These are phyloP conservation scores for Nerophis ophidion DNA, from an alignment of 2,113 vertebrate genomes.

Conservation along the genomic window DNA sequence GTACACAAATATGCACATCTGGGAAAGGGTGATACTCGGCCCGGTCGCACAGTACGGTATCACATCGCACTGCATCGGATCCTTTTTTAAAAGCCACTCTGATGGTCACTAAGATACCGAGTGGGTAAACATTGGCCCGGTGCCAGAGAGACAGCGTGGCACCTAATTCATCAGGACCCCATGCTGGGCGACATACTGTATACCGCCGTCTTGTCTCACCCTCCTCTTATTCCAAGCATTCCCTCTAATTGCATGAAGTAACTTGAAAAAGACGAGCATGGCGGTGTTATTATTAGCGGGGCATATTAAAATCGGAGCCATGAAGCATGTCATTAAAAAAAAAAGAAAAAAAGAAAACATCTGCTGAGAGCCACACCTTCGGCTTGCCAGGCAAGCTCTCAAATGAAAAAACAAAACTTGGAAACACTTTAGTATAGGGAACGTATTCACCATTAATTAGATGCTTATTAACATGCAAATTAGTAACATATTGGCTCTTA, in stretches of 20 bases:
- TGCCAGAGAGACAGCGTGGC: conserved; percentile 48
- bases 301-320: conserved; percentile 45
- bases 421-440: too few species aligned
- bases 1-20: conserved; percentile 41
- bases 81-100: conserved; percentile 9
- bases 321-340: conserved; percentile 51
- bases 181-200: conserved; percentile 29
- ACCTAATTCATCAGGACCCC: conserved; percentile 34
- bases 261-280: conserved; percentile 26
- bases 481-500: too few species aligned
- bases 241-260: conserved; percentile 15
- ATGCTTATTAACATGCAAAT: too few species aligned
- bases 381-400: conserved; percentile 17
- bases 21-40: conserved; percentile 9
- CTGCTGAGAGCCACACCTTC: conserved; percentile 21
- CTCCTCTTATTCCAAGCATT: conserved; percentile 10
- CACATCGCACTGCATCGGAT: background rate
- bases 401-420: conserved; percentile 12
- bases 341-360: too few species aligned
- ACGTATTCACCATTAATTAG: too few species aligned
- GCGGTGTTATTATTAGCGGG: conserved; percentile 47
- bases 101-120: conserved; percentile 49
- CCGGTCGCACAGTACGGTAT: conserved; percentile 21
- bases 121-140: conserved; percentile 53
- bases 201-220: conserved; percentile 3